These are phyloP conservation scores for Lonchura striata DNA, from an alignment of 2,113 vertebrate genomes.

Conservation along the genomic window DNA sequence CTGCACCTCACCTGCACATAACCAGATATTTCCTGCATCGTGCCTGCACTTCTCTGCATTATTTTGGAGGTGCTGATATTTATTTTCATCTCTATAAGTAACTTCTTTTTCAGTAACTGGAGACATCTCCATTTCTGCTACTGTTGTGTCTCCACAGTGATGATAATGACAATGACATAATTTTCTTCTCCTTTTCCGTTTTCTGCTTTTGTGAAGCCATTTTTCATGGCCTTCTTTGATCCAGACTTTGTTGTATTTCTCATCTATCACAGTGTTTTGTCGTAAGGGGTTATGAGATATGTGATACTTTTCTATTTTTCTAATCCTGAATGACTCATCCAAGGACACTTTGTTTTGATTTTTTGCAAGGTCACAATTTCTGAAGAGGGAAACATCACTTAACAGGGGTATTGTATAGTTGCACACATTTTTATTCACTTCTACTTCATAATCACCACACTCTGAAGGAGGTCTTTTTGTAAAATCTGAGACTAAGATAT, in stretches of 20 bases:
- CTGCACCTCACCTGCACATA: neutral
- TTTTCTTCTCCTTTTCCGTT: constrained; percentile 69
- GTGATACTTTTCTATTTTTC: constrained; percentile 54
- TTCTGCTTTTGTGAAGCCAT: constrained; percentile 66
- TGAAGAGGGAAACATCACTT: neutral
- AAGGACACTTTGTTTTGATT: constrained; percentile 40
- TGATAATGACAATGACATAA: constrained; percentile 50
- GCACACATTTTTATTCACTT: neutral
- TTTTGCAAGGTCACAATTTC: constrained; percentile 46
- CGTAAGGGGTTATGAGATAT: constrained; percentile 39
- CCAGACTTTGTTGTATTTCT: constrained; percentile 55
- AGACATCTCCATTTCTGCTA: constrained; percentile 4
- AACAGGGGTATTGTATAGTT: neutral
- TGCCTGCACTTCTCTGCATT: constrained; percentile 11
- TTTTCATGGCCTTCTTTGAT: constrained; percentile 58
- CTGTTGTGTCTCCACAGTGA: constrained; percentile 15
- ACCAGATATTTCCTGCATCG: neutral
- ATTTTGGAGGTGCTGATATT: constrained; percentile 6
- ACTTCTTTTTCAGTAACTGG: constrained; percentile 2
- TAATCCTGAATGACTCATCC: constrained; percentile 54
- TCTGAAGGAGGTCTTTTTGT: neutral
- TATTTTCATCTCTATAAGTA: neutral
- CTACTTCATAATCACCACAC: neutral
- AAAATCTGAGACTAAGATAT: neutral
- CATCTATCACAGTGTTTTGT: constrained; percentile 35